Conservation (phyloP, 2,113 vertebrate species). For the Thomomys bottae region DNA sequence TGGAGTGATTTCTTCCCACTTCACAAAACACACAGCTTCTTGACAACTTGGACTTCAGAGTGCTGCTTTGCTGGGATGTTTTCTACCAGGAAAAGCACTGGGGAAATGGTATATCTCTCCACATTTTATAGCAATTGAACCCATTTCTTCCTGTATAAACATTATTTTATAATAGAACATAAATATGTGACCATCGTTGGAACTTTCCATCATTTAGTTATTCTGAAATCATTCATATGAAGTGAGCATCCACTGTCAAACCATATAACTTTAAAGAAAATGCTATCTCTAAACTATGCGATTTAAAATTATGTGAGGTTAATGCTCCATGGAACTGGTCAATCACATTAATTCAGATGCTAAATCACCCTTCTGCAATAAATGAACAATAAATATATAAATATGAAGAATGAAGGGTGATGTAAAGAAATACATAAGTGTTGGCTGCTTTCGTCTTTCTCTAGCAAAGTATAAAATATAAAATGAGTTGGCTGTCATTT, state of each 20-base stretch:
- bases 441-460: slow-evolving; percentile 21
- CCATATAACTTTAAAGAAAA: slow-evolving; percentile 9
- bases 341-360: slow-evolving; percentile 4
- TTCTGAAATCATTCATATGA: neutral
- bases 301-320: slow-evolving; percentile 27
- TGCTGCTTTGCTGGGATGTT: slow-evolving; percentile 20
- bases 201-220: neutral
- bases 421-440: neutral
- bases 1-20: slow-evolving; percentile 70
- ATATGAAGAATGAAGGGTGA: slow-evolving; percentile 30
- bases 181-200: slow-evolving; percentile 23
- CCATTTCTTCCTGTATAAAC: neutral
- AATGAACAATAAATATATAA: slow-evolving; percentile 23
- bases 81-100: slow-evolving; percentile 12
- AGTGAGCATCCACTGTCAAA: neutral
- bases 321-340: neutral
- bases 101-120: neutral
- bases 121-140: neutral
- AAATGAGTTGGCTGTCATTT: neutral
- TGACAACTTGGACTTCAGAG: slow-evolving; percentile 57
- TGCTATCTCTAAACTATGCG: neutral
- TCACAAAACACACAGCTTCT: slow-evolving; percentile 52
- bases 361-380: slow-evolving; percentile 8
- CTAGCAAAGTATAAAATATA: slow-evolving; percentile 39
- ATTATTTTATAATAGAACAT: neutral